Evolutionary conservation across 2,888 invertebrate genomes (phyloP), one percentile per base, ranked within the genome.

Genomic region (Quadroppia sp.): DNA sequence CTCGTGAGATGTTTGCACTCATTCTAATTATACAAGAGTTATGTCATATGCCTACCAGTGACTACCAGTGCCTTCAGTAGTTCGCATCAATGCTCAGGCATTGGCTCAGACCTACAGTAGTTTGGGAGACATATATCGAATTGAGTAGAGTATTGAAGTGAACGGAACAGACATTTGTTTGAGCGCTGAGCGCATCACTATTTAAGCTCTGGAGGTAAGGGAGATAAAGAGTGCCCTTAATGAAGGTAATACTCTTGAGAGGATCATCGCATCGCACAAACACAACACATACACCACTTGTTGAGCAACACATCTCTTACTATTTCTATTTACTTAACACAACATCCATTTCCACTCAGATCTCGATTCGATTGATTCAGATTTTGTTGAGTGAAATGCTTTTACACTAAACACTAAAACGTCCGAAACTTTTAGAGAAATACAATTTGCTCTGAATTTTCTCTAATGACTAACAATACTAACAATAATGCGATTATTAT

Each of bases 181-280:
- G 40, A 69, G 36, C 7, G 25, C 25, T 20, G 53, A 53, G 59
- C 40, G 36, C 36, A 45, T 40, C 69, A n/a, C 69, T 69, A 69
- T 64, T 20, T 69, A 42, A 42, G 69, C 42, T 42, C 42, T 40
- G 45, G 69, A 69, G 69, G 42, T 69, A 69, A 69, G 69, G 25
- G 25, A 69, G 69, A 69, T 69, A 69, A 69, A 69, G 25, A 69
- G 69, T 36, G 42, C 69, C 69, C 40, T 69, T 69, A 69, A 69
- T 69, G 69, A 69, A 69, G 69, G 69, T 69, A 69, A 69, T 69
- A 69, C 69, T 69, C 69, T 45, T 42, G 69, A 69, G 69, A 69
- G 69, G 69, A 69, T 69, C 69, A 69, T 69, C 42, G 69, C 69
- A 69, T 64, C 69, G 25, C 40, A 69, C 40, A 69, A 25, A 69